Conservation (phyloP, 2,797 vertebrate species). For the Myotis myotis region DNA sequence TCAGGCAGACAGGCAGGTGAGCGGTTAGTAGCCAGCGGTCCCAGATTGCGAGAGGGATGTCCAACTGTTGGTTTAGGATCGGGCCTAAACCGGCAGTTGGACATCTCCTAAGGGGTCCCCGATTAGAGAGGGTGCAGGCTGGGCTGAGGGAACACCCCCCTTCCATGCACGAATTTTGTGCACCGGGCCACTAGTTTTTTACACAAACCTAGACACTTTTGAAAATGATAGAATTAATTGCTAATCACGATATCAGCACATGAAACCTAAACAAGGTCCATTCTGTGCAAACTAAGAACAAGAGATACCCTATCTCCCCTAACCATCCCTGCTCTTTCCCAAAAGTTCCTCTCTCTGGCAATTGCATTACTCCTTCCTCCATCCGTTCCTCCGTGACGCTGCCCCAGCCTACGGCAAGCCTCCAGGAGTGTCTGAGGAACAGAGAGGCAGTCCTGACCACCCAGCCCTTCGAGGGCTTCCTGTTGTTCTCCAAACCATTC, state of each 20-base stretch:
- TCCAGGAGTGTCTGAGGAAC: not conserved
- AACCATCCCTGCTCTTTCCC: not conserved
- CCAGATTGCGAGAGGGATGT: too few species aligned
- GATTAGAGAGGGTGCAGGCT: too few species aligned
- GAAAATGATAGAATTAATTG: not conserved
- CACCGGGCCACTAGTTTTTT: not conserved
- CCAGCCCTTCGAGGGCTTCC: not conserved
- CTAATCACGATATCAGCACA: not conserved
- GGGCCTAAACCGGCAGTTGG: too few species aligned
- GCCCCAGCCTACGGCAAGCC: not conserved
- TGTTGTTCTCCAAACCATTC: not conserved
- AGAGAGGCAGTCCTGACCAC: not conserved
- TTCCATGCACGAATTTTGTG: too few species aligned
- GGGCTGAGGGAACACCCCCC: too few species aligned
- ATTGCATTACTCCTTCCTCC: not conserved
- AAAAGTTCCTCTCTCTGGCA: not conserved
- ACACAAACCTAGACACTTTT: not conserved
- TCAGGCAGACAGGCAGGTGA: too few species aligned
- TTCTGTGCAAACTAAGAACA: not conserved
- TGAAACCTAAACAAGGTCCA: not conserved
- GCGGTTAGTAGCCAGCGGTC: too few species aligned
- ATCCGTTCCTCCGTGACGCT: not conserved
- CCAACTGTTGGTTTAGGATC: too few species aligned
- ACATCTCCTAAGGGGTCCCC: too few species aligned
- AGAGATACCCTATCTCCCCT: not conserved